A percentile compares a stretch with the other conserved stretches of the same genome.
phyloP scores from a whole-genome alignment of 2,113 vertebrate species.

The Sinosuthora webbiana region DNA sequence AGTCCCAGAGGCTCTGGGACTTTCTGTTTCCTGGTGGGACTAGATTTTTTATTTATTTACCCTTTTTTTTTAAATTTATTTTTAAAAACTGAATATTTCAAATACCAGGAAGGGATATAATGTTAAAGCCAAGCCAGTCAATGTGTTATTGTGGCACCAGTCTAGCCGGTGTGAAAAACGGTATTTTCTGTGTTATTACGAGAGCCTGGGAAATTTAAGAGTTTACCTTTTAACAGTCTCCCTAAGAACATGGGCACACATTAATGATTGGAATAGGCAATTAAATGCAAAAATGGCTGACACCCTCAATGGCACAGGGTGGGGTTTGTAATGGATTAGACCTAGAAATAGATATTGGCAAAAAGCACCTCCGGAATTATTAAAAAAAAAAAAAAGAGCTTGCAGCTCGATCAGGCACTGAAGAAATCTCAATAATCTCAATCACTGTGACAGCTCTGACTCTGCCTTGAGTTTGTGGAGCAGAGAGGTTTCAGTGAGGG shows the following conservation, averaged over 20 bases:
- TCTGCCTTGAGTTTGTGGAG: neutral
- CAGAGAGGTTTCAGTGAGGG: neutral
- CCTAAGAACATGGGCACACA: neutral
- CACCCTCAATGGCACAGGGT: neutral
- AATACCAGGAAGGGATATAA: conserved; percentile 36
- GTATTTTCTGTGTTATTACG: neutral
- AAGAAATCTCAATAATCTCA: neutral
- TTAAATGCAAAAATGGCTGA: neutral
- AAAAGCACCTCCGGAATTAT: neutral
- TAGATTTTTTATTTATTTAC: conserved; percentile 26
- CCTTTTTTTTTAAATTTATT: neutral
- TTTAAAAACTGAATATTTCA: neutral
- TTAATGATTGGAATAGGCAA: neutral
- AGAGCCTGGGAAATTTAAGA: conserved; percentile 37
- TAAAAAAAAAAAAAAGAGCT: neutral
- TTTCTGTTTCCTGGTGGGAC: neutral
- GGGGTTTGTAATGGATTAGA: neutral
- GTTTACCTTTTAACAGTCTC: conserved; percentile 23
- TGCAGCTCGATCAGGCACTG: too few relatives aligned
- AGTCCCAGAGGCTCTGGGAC: neutral
- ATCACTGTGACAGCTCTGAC: neutral
- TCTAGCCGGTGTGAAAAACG: neutral
- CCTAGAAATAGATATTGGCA: neutral
- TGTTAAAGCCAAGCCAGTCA: neutral
- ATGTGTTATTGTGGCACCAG: conserved; percentile 27